Evolutionary conservation across 2,797 vertebrate genomes (phyloP).

Genomic region (Pteropus rufus): DNA sequence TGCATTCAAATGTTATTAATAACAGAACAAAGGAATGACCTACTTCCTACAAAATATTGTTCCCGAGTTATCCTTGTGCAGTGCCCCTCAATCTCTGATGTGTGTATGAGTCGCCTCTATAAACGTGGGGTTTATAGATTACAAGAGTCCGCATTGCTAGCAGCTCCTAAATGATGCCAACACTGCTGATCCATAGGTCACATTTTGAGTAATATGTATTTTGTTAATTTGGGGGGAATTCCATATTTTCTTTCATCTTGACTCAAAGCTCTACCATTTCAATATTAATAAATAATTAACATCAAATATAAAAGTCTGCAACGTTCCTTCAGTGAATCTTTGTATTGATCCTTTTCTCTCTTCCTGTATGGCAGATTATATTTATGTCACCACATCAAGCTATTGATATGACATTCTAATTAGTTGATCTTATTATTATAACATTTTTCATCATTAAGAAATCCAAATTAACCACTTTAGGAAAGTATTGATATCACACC

Average conservation of each 20-base stretch:
- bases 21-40: not conserved
- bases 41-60: not conserved
- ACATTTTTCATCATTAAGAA: not conserved
- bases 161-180: not conserved
- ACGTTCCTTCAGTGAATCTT: not conserved
- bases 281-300: not conserved
- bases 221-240: not conserved
- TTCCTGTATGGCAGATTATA: not conserved
- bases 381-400: not conserved
- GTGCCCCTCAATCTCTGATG: not conserved
- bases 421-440: not conserved
- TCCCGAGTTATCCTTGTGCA: not conserved
- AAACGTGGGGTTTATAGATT: not conserved
- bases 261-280: not conserved
- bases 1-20: not conserved
- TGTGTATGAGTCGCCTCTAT: not conserved
- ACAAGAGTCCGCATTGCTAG: not conserved
- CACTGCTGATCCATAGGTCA: not conserved
- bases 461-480: not conserved
- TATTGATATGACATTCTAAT: not conserved
- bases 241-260: not conserved
- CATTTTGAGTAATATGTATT: not conserved
- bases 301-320: not conserved
- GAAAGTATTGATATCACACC: not conserved
- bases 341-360: not conserved